Evolutionary conservation across 2,797 vertebrate genomes (phyloP), one percentile per base, ranked within the genome.

Genomic region (Cirrhinus mrigala): DNA sequence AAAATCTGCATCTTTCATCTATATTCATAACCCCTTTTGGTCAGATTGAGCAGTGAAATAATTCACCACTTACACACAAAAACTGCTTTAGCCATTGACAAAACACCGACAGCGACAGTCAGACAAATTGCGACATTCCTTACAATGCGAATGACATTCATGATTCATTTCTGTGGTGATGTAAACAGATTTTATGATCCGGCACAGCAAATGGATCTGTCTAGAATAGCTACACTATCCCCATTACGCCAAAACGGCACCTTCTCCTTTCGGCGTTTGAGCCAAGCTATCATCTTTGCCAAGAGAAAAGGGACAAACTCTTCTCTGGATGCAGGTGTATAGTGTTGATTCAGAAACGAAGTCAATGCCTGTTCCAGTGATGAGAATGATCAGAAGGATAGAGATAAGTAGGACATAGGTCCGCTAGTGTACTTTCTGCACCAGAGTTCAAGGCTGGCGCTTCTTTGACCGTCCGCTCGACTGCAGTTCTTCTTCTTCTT

Each of bases 391-490:
- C 93, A 96, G 90, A 96, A 96, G 89, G 96, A 96, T 93, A 96
- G 94, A 86, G 96, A 96, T 93, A 96, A 90, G 88, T 96, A 96
- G 92, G 96, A 96, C 96, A 96, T 96, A 92, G 95, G 96, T 89
- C 95, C 95, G 90, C 96, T 96, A 89, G 94, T 96, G 93, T 96
- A 96, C 90, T 96, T 96, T 87, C 96, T 94, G 91, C 95, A 95
- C 96, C 96, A 96, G 79, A 96, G 93, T 92, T 96, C 96, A 85
- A 96, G 92, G 91, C 96, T 96, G 77, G 95, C 93, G 12, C 95
- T 96, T 90, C 95, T 93, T 89, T 95, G 95, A 76, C 95, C 95
- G 37, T 91, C 88, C 74, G 90, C 79, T 46, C 89, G 90, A 85
- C 79, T 86, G 58, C 81, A 80, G 66, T 75, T 85, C 90, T 90